These are phyloP conservation scores for Meloidogyne exigua DNA, from an alignment of 1,140 invertebrate genomes.

Conservation along the genomic window DNA sequence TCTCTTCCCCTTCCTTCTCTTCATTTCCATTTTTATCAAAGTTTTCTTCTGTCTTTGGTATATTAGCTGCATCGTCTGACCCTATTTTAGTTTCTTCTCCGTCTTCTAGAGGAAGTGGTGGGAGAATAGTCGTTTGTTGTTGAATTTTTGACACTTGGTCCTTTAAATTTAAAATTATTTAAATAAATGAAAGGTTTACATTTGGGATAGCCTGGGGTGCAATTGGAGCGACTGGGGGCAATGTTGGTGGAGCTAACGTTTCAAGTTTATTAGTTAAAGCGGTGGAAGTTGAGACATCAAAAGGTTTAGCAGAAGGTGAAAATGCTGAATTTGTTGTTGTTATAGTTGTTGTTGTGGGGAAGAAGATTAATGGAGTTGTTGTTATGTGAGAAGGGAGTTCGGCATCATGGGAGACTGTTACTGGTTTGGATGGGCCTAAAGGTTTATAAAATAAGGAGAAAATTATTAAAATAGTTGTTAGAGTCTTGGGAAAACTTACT, in stretches of 20 bases:
- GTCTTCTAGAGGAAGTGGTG: neutral
- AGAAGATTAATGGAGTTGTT: neutral
- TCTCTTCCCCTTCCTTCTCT: neutral
- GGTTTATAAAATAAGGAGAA: neutral
- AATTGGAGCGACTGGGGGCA: neutral
- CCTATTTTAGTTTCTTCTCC: neutral
- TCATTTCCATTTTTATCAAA: neutral
- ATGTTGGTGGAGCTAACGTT: neutral
- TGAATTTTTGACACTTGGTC: neutral
- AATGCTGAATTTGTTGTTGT: neutral
- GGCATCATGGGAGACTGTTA: slow-evolving; percentile 40
- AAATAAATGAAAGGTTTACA: neutral
- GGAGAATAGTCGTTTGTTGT: neutral
- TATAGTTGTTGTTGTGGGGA: neutral
- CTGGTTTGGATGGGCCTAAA: slow-evolving; percentile 31
- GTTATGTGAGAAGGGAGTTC: slow-evolving; percentile 12
- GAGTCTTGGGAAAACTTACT: slow-evolving; percentile 16
- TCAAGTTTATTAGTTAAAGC: no score
- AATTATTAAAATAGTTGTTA: no score
- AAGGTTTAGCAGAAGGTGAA: neutral
- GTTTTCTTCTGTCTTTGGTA: neutral
- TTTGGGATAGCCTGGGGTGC: neutral
- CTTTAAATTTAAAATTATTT: neutral
- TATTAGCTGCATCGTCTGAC: neutral
- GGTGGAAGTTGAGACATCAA: neutral